Percentiles rank a stretch among this genome's conserved stretches.
Conservation (phyloP, 30 jellyfish, hydroid and myxozoan genomes). For the Sanderia malayensis region DNA sequence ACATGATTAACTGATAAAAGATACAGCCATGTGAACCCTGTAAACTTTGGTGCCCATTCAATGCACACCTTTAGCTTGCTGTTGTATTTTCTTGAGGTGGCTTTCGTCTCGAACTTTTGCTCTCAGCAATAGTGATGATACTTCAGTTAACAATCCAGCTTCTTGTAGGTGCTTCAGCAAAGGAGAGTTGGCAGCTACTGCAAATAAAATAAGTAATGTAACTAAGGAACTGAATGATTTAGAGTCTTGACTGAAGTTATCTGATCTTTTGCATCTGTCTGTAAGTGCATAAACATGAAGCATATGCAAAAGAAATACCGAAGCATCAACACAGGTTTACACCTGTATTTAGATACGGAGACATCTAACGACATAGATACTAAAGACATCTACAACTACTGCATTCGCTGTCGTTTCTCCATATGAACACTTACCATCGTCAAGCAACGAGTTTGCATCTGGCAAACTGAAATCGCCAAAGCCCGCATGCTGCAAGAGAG, state of each 20-base stretch:
- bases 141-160: slow-evolving; percentile 98
- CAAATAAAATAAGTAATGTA: not conserved
- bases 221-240: no score
- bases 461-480: slow-evolving; percentile 7
- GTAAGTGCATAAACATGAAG: not conserved
- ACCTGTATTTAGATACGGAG: not conserved
- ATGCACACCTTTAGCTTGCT: slow-evolving; percentile 89
- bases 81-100: slow-evolving; percentile 84
- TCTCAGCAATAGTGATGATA: slow-evolving; percentile 77
- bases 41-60: no score
- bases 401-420: not conserved
- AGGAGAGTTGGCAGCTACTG: slow-evolving; percentile 83
- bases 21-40: not conserved
- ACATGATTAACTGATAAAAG: not conserved
- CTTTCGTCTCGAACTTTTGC: slow-evolving; percentile 97
- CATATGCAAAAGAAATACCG: not conserved
- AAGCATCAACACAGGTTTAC: not conserved
- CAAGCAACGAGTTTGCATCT: slow-evolving; percentile 36
- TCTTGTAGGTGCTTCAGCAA: slow-evolving; percentile 80
- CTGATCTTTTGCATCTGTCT: not conserved
- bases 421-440: slow-evolving; percentile 29
- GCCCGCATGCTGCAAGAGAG: slow-evolving; percentile 1
- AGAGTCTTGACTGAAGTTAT: not conserved
- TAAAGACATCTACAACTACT: not conserved
- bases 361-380: not conserved